Percentiles rank a stretch among this genome's conserved stretches.
These are phyloP conservation scores for Nesidiocoris tenuis DNA, from an alignment of 2,888 invertebrate genomes.

Conservation along the genomic window DNA sequence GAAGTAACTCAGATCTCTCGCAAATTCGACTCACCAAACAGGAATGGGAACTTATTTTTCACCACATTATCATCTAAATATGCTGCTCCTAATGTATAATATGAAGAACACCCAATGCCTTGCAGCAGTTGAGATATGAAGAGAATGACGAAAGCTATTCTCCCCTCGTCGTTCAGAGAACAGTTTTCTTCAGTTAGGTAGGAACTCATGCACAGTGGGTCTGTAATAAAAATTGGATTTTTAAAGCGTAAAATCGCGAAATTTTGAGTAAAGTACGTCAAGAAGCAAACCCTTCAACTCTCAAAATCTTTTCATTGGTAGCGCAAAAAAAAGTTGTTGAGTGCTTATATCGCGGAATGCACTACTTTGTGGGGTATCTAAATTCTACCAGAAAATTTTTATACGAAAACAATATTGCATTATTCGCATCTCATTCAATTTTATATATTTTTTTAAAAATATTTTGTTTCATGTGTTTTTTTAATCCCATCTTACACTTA, in stretches of 20 bases:
- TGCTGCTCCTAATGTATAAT: slow-evolving; percentile 55
- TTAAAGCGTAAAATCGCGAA: neutral
- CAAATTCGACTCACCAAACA: slow-evolving; percentile 50
- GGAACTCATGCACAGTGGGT: neutral
- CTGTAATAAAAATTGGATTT: neutral
- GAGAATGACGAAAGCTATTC: slow-evolving; percentile 24
- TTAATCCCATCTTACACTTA: too few relatives aligned
- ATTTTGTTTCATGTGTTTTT: too few relatives aligned
- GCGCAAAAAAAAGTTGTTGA: too few relatives aligned
- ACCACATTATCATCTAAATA: slow-evolving; percentile 55
- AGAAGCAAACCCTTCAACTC: too few relatives aligned
- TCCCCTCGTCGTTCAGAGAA: slow-evolving; percentile 40
- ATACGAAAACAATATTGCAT: too few relatives aligned
- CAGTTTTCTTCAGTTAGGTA: slow-evolving; percentile 33
- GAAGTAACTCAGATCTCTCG: too few relatives aligned
- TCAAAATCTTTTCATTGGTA: too few relatives aligned
- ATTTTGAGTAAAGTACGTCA: neutral
- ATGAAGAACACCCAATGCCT: slow-evolving; percentile 55
- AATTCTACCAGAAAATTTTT: too few relatives aligned
- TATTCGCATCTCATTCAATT: too few relatives aligned
- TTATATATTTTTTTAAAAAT: too few relatives aligned
- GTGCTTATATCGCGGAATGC: too few relatives aligned
- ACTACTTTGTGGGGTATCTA: too few relatives aligned
- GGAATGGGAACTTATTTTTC: slow-evolving; percentile 52
- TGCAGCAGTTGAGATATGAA: slow-evolving; percentile 53